Evolutionary conservation across 2,113 vertebrate genomes (phyloP).

Genomic region (Ochotona princeps): DNA sequence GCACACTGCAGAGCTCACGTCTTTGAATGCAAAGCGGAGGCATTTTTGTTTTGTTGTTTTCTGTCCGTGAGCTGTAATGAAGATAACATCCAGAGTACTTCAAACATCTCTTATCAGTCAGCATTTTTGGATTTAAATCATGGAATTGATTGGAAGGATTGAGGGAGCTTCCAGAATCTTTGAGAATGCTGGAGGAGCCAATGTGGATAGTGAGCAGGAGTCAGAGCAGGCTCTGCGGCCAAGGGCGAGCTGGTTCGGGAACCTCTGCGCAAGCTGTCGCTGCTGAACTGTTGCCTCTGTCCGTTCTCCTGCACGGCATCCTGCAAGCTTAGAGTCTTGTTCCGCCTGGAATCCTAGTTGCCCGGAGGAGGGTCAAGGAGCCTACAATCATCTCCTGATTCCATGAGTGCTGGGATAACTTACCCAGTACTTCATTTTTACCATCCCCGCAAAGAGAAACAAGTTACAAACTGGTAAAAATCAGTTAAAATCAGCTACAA

Average conservation of each 20-base stretch:
- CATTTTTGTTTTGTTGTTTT: background rate
- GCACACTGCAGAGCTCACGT: background rate
- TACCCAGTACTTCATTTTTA: too few relatives aligned
- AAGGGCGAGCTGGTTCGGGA: background rate
- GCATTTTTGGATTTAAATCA: background rate
- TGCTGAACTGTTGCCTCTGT: background rate
- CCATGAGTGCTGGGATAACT: too few relatives aligned
- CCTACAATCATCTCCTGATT: too few relatives aligned
- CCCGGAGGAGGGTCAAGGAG: too few relatives aligned
- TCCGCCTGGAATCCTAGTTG: too few relatives aligned
- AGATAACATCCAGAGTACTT: background rate
- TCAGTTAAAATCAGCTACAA: too few relatives aligned
- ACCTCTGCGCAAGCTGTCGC: background rate
- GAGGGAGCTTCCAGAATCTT: background rate
- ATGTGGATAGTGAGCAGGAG: background rate
- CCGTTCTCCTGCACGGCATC: background rate
- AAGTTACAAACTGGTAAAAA: too few relatives aligned
- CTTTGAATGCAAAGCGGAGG: background rate
- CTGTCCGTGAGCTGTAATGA: background rate
- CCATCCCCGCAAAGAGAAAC: too few relatives aligned
- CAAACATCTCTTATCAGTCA: background rate
- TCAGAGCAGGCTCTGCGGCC: background rate
- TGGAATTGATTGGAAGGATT: background rate
- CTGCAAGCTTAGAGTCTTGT: background rate
- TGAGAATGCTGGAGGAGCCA: background rate